A percentile compares a stretch with the other conserved stretches of the same genome.
Evolutionary conservation across 2,888 invertebrate species (phyloP).

Genomic region (Meandrusa payeni): DNA sequence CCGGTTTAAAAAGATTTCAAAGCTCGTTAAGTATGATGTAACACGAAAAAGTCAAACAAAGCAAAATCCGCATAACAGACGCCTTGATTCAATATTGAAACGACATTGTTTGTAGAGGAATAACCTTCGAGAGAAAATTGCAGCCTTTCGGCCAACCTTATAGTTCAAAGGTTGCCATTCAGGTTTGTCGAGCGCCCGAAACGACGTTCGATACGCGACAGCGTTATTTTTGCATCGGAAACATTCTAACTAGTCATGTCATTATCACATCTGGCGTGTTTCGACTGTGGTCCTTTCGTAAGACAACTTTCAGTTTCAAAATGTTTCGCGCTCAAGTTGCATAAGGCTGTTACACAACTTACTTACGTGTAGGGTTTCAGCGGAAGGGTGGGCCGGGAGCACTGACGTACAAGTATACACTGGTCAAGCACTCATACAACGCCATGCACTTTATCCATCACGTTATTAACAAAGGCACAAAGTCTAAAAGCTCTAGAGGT

Average conservation of each 20-base stretch:
- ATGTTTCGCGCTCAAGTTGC: conserved; percentile 39
- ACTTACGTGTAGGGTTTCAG: conserved; percentile 43
- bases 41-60: conserved; percentile 43
- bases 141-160: conserved; percentile 39
- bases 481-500: conserved; percentile 22
- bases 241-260: conserved; percentile 41
- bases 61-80: conserved; percentile 56
- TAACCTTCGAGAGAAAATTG: conserved; percentile 35
- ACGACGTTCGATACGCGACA: conserved; percentile 45
- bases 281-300: conserved; percentile 34
- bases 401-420: conserved; percentile 60
- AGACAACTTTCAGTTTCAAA: conserved; percentile 47
- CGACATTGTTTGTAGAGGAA: conserved; percentile 30
- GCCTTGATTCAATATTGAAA: conserved; percentile 48
- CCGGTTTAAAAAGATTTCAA: conserved; percentile 29
- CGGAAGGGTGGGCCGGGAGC: conserved; percentile 61
- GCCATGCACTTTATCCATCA: conserved; percentile 76
- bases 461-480: conserved; percentile 32
- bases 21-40: conserved; percentile 52
- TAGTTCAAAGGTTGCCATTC: conserved; percentile 68
- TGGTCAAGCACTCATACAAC: conserved; percentile 54
- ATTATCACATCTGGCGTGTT: conserved; percentile 47
- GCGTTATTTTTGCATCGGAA: conserved; percentile 33
- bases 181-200: conserved; percentile 53
- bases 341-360: conserved; percentile 33